Percentiles rank a stretch among this genome's conserved stretches.
phyloP scores from a whole-genome alignment of 2,113 vertebrate genomes.

The Sebastes fasciatus region DNA sequence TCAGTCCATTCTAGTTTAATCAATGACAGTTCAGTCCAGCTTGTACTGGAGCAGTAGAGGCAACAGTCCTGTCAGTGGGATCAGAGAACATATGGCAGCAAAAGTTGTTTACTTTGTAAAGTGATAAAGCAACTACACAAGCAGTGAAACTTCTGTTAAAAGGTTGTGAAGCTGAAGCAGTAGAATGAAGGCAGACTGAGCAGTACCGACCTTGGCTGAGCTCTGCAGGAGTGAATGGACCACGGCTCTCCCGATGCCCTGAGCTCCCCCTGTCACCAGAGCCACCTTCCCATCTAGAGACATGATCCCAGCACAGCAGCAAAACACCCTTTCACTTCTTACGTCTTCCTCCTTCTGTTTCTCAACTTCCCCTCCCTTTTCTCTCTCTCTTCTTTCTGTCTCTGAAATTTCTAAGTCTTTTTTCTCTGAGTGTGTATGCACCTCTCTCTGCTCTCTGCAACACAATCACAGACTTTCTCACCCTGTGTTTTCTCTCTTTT shows the following conservation, averaged over 20 bases:
- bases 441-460: conserved; percentile 12
- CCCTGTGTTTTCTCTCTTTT: conserved; percentile 34
- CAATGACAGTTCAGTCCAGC: background rate
- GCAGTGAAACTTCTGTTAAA: background rate
- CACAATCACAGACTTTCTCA: conserved; percentile 32
- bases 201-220: conserved; percentile 88
- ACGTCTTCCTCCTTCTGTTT: conserved; percentile 1
- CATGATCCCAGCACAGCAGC: conserved; percentile 79
- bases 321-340: background rate
- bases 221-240: conserved; percentile 88
- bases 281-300: conserved; percentile 93
- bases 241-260: conserved; percentile 94
- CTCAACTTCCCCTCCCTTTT: background rate
- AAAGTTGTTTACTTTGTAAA: too few species aligned
- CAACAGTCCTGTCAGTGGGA: background rate
- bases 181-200: too few species aligned
- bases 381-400: background rate
- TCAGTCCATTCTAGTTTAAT: background rate
- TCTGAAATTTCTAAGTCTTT: background rate
- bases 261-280: conserved; percentile 95
- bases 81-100: background rate
- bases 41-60: background rate
- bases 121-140: background rate
- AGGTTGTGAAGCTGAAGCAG: background rate
- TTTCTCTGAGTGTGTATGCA: background rate